Percentiles rank a stretch among this genome's conserved stretches.
phyloP scores from a whole-genome alignment of 2,113 vertebrate genomes.

The Aleadryas rufinucha region DNA sequence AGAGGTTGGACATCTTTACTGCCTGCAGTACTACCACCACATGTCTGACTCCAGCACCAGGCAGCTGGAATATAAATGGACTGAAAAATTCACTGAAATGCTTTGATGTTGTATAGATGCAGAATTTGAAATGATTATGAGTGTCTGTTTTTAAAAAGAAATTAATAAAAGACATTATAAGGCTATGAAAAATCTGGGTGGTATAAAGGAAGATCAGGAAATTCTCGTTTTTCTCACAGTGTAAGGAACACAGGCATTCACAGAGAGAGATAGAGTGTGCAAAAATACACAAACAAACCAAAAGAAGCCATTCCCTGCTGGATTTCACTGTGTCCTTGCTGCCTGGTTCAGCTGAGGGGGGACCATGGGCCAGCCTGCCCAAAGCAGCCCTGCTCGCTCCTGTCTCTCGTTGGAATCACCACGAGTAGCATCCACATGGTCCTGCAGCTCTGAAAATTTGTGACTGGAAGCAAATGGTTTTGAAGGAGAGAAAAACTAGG shows the following conservation, averaged over 20 bases:
- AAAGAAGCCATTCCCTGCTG: not conserved
- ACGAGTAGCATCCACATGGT: fast-evolving
- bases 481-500: not conserved
- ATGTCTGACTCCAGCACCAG: not conserved
- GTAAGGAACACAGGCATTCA: not conserved
- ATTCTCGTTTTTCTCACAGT: not conserved
- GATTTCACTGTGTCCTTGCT: not conserved
- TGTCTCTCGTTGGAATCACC: not conserved
- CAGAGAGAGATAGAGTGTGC: not conserved
- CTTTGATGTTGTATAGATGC: not conserved
- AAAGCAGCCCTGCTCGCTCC: not conserved
- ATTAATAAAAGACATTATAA: not conserved
- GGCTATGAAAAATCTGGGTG: not conserved
- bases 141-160: not conserved
- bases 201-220: not conserved
- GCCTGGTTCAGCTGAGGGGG: not conserved
- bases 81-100: not conserved
- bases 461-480: not conserved
- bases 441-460: not conserved
- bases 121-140: not conserved
- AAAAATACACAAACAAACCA: not conserved
- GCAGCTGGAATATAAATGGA: not conserved
- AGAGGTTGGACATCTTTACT: not conserved
- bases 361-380: not conserved
- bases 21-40: not conserved